Conservation (phyloP, 2,888 invertebrate species). For the Macaria notata region DNA sequence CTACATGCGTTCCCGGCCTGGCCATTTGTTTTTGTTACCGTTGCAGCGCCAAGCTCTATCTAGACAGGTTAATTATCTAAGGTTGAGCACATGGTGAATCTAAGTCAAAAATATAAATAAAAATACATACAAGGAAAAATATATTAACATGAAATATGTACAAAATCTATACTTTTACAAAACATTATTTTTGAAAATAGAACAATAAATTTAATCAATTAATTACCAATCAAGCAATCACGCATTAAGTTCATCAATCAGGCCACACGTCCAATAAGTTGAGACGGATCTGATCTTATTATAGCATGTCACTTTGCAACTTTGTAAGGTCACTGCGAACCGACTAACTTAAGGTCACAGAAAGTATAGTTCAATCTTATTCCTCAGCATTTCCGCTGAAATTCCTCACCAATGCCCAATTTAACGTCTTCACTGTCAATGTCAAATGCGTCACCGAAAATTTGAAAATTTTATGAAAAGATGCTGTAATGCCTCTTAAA, state of each 20-base stretch:
- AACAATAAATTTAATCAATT: too few relatives aligned
- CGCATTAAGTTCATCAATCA: slow-evolving; percentile 35
- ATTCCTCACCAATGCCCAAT: neutral
- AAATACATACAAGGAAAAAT: too few relatives aligned
- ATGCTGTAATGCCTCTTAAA: neutral
- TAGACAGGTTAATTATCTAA: too few relatives aligned
- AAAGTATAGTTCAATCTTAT: slow-evolving; percentile 28
- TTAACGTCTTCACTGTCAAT: slow-evolving; percentile 34
- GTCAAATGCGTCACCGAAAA: slow-evolving; percentile 30
- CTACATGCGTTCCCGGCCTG: too few relatives aligned
- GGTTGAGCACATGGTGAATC: too few relatives aligned
- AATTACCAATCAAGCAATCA: too few relatives aligned
- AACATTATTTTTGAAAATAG: too few relatives aligned
- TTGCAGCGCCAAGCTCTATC: too few relatives aligned
- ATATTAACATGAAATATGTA: too few relatives aligned
- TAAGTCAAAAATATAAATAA: too few relatives aligned
- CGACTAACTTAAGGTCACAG: slow-evolving; percentile 49
- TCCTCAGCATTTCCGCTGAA: neutral
- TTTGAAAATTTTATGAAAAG: slow-evolving; percentile 14
- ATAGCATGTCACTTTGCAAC: slow-evolving; percentile 62
- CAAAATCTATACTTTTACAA: too few relatives aligned
- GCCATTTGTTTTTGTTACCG: too few relatives aligned
- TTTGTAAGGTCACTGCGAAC: slow-evolving; percentile 50
- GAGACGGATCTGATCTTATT: slow-evolving; percentile 73
- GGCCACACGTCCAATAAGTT: slow-evolving; percentile 49